Base-by-base conservation (phyloP, 2,113 vertebrate genomes). In the Chelonoidis abingdonii region DNA sequence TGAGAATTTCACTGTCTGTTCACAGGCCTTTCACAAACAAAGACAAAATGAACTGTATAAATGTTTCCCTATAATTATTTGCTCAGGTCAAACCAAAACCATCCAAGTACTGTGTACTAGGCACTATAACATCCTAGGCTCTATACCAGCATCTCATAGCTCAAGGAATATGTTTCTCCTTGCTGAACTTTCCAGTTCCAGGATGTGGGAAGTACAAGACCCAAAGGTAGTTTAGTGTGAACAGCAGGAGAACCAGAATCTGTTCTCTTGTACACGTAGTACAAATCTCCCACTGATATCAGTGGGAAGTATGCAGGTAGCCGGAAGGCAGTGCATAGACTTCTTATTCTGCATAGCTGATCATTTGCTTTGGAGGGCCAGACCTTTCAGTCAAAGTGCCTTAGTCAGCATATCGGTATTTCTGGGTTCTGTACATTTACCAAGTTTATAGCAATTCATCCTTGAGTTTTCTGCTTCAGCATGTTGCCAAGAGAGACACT, bases 351-450 rank as follows among this genome's bases (percentile, higher is more conserved):
- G 29, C 29, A 3, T 27, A 22, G 3, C 65, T 8, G 22, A 12
- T 12, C 21, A 17, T 53, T 14, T 11, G 35, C 35, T 69, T 69
- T 22, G 65, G 17, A n/a, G 65, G 65, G 35, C 35, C 56, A 72
- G 22, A 52, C 16, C 50, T 25, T 9, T 25, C 25, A 35, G 2
- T 0, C 65, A 38, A 2, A n/a, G 72, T 89, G 79, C 29, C 1
- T 2, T 0, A 1, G 1, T 21, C 0, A 0, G 4, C 0, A 17
- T n/a, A 69, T 9, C 41, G 44, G 7, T 83, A 14, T 47, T 80
- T 65, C 0, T 4, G 1, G 80, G 54, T 89, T 27, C 69, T 84
- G 41, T 57, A 29, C 50, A 53, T 82, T 92, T 41, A 38, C 53
- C 50, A 59, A 44, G 80, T 72, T 86, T 80, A 52, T 1, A 3